Evolutionary conservation across 1,140 invertebrate genomes (phyloP).

Genomic region (Arion vulgaris): DNA sequence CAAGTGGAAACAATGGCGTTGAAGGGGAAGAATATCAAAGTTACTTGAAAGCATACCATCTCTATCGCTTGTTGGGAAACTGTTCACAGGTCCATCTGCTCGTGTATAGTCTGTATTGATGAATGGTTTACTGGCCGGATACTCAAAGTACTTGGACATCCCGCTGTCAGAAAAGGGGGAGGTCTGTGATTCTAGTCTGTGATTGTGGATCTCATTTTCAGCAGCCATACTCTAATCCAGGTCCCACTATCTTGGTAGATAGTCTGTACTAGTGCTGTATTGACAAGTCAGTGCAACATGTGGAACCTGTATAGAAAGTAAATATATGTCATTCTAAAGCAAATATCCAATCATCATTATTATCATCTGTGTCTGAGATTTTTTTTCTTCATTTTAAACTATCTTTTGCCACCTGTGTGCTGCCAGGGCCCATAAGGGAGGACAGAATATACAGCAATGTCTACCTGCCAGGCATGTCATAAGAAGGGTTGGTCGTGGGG

Average conservation of each 20-base stretch:
- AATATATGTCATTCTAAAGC: too few species aligned
- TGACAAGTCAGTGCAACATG: neutral
- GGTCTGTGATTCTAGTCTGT: neutral
- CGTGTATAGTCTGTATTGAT: conserved; percentile 59
- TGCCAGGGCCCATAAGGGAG: too few species aligned
- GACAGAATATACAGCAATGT: too few species aligned
- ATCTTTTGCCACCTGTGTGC: too few species aligned
- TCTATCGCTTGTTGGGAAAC: conserved; percentile 62
- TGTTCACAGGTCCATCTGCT: conserved; percentile 48
- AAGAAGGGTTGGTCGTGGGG: too few species aligned
- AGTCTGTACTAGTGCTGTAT: neutral
- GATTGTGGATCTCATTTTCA: neutral
- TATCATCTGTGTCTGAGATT: too few species aligned
- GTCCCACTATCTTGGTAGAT: neutral
- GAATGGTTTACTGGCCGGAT: conserved; percentile 59
- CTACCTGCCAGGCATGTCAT: too few species aligned
- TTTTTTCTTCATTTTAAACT: too few species aligned
- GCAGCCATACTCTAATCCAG: neutral
- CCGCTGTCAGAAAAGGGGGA: neutral
- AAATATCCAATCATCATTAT: too few species aligned
- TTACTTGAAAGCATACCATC: conserved; percentile 49
- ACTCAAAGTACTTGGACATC: conserved; percentile 51
- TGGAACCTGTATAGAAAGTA: neutral
- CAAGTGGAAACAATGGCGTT: too few species aligned
- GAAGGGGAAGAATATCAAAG: too few species aligned